Percentiles rank a stretch among this genome's conserved stretches.
Evolutionary conservation across 2,888 invertebrate species (phyloP).

Genomic region (Andrena bicolor): DNA sequence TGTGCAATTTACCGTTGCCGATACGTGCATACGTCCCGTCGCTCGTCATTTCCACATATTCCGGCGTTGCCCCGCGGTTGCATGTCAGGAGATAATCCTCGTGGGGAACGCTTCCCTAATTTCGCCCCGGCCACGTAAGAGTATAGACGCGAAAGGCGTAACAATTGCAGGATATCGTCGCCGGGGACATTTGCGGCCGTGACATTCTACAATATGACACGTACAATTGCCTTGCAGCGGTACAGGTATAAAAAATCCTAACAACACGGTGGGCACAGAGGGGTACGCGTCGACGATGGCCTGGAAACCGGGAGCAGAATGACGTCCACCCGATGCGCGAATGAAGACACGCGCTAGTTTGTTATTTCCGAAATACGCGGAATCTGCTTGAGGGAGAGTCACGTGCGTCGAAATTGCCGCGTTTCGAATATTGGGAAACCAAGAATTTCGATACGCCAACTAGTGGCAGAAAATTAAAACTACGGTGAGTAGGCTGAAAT

Average conservation of each 20-base stretch:
- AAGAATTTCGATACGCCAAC: too few relatives aligned
- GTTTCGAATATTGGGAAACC: too few relatives aligned
- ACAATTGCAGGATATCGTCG: constrained; percentile 49
- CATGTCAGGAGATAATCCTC: constrained; percentile 67
- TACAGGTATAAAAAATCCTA: constrained; percentile 14
- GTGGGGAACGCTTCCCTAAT: constrained; percentile 61
- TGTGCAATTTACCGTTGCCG: constrained; percentile 58
- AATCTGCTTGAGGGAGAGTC: too few relatives aligned
- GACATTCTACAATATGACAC: constrained; percentile 25
- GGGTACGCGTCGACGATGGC: neutral
- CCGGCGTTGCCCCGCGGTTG: constrained; percentile 39
- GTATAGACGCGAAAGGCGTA: constrained; percentile 41
- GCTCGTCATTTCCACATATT: constrained; percentile 45
- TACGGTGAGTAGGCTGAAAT: too few relatives aligned
- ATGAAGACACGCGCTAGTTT: neutral
- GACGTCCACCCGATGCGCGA: neutral
- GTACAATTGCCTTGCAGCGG: constrained; percentile 36
- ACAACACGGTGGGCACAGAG: neutral
- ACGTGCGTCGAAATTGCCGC: too few relatives aligned
- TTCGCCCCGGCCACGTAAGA: constrained; percentile 38
- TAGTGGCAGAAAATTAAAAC: too few relatives aligned
- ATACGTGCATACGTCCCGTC: constrained; percentile 39
- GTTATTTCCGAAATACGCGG: neutral
- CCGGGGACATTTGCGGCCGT: constrained; percentile 26
- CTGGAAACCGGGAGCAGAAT: neutral